Percentiles rank a stretch among this genome's conserved stretches.
Evolutionary conservation across 2,797 vertebrate genomes (phyloP).

Genomic region (Ficedula albicollis): DNA sequence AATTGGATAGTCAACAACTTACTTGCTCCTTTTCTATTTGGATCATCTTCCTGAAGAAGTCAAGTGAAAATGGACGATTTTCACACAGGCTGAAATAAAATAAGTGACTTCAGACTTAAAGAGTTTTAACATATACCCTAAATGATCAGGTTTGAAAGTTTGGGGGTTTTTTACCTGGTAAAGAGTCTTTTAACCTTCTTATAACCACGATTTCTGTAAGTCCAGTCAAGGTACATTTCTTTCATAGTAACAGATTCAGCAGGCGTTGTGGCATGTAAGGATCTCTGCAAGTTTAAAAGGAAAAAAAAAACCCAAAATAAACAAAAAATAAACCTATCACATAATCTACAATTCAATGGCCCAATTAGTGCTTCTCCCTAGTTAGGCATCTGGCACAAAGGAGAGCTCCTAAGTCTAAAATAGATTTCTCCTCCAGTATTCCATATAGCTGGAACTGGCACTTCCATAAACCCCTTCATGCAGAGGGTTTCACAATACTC

Average conservation of each 20-base stretch:
- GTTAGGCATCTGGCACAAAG: background rate
- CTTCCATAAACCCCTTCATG: background rate
- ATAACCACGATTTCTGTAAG: constrained; percentile 84
- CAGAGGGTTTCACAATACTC: background rate
- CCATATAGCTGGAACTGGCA: background rate
- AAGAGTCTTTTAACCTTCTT: constrained; percentile 88
- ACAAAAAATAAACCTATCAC: background rate
- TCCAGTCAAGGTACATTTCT: constrained; percentile 90
- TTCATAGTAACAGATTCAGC: constrained; percentile 85
- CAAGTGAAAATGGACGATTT: constrained; percentile 85
- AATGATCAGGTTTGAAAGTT: background rate
- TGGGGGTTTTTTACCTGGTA: constrained; percentile 77
- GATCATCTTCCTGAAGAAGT: constrained; percentile 92
- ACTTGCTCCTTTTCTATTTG: constrained; percentile 93
- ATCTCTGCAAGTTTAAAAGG: constrained; percentile 79
- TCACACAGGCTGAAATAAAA: constrained; percentile 84
- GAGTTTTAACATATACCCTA: background rate
- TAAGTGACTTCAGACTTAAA: background rate
- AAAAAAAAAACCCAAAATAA: background rate
- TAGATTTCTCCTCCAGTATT: background rate
- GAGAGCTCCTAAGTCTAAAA: background rate
- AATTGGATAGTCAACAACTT: constrained; percentile 43
- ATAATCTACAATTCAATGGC: background rate
- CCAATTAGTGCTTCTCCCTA: background rate
- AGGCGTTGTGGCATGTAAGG: constrained; percentile 75